Conservation (phyloP, 64 coral and sea anemone genomes). For the Hydrozoanthus tunicans region DNA sequence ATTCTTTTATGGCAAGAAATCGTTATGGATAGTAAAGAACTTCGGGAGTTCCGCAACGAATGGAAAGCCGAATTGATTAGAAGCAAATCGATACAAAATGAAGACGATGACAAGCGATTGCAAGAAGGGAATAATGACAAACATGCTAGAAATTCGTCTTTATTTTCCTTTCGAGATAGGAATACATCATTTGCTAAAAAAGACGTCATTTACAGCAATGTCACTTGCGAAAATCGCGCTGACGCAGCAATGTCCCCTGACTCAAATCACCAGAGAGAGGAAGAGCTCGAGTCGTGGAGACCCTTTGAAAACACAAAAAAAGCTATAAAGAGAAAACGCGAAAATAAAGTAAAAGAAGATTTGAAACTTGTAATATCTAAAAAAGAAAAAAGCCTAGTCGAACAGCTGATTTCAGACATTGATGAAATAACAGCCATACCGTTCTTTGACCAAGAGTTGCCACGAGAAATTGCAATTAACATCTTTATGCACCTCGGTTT, state of each 20-base stretch:
- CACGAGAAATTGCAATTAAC: conserved; percentile 85
- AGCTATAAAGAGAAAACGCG: background rate
- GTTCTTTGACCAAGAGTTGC: conserved; percentile 90
- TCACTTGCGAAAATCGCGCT: background rate
- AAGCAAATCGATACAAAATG: too few species aligned
- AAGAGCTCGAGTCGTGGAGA: too few species aligned
- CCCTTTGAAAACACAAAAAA: conserved; percentile 17
- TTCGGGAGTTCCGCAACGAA: conserved; percentile 55
- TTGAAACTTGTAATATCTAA: background rate
- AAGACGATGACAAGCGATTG: background rate
- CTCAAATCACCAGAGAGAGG: background rate
- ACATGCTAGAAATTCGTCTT: background rate
- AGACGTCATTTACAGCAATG: background rate
- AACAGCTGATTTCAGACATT: conserved; percentile 89
- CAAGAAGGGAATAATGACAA: background rate
- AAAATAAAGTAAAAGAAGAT: conserved; percentile 1
- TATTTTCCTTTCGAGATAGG: background rate
- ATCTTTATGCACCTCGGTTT: conserved; percentile 73
- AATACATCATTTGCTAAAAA: conserved; percentile 1
- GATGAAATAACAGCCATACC: conserved; percentile 88
- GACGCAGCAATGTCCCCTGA: background rate
- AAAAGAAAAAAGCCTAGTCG: conserved; percentile 65
- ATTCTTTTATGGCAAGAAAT: background rate
- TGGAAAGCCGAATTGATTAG: conserved; percentile 73
- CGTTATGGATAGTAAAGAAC: conserved; percentile 59